Base-by-base conservation (phyloP, 2,888 invertebrate species). In the Orthonevra nobilis region DNA sequence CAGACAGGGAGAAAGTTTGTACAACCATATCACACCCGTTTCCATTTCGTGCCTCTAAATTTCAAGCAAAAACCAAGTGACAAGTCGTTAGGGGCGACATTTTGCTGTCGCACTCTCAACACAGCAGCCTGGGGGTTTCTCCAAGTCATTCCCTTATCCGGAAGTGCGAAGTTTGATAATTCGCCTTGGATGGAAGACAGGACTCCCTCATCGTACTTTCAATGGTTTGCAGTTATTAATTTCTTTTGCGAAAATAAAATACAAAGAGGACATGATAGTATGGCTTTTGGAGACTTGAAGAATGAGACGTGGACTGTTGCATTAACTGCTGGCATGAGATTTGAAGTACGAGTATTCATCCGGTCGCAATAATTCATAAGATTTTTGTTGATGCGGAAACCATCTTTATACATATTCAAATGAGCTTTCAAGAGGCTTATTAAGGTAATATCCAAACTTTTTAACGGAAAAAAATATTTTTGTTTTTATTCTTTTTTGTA, bases 161-260 rank as follows among this genome's bases (percentile, higher is more conserved):
- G 36, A 48, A 36, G 19, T 61, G 36, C 32, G 32, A 52, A 42
- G 20, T 58, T 42, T 42, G 20, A 42, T 30, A 58, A 30, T 42
- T 32, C 20, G 19, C 36, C 15, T 52, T 3, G 12, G 12, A 1
- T 5, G 26, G 15, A 17, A 4, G 17, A 7, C 1, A 9, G 7
- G 17, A 28, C 46, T 23, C 28, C 12, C 20, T 44, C 15, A 10
- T 34, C n/a, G 32, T 34, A 20, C 14, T n/a, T 44, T 15, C 7
- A 10, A 20, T 19, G 14, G 60, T 32, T 10, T 15, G 60, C 6
- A 34, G 17, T 60, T 34, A 60, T 60, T 60, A 60, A 60, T 60
- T 60, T 46, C 17, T 46, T 46, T 28, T 44, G 32, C 20, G 19
- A 58, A n/a, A 42, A 20, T 58, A 58, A 58, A 58, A 58, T 42